These are phyloP conservation scores for Glyptemys insculpta DNA, from an alignment of 2,797 vertebrate genomes.

Conservation along the genomic window DNA sequence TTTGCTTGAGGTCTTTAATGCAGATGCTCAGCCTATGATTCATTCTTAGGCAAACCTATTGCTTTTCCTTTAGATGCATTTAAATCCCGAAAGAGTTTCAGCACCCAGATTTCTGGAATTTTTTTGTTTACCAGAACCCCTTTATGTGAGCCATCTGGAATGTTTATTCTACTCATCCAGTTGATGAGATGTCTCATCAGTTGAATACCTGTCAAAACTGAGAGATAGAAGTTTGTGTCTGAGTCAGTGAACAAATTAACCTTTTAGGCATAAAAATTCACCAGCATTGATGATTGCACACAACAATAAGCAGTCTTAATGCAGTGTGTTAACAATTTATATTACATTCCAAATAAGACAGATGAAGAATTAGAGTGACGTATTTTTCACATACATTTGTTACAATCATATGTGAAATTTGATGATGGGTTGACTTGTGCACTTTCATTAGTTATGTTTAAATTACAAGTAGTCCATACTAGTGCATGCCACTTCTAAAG, in stretches of 20 bases:
- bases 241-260: not conserved
- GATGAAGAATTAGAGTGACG: not conserved
- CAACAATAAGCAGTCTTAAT: not conserved
- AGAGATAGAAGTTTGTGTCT: not conserved
- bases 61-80: not conserved
- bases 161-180: not conserved
- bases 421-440: not conserved
- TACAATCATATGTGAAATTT: constrained; percentile 10
- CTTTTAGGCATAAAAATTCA: not conserved
- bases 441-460: not conserved
- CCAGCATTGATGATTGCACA: not conserved
- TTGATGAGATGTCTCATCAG: not conserved
- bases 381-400: not conserved
- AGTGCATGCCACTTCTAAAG: not conserved
- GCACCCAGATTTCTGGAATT: not conserved
- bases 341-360: constrained; percentile 2
- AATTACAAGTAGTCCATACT: not conserved
- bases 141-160: not conserved
- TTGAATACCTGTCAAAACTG: constrained; percentile 22
- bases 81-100: not conserved
- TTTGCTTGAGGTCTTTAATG: not conserved
- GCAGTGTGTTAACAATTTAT: not conserved
- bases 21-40: not conserved
- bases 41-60: not conserved
- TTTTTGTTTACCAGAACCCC: not conserved